Base-by-base conservation (phyloP, 2,888 invertebrate species). In the Thumatha senex region DNA sequence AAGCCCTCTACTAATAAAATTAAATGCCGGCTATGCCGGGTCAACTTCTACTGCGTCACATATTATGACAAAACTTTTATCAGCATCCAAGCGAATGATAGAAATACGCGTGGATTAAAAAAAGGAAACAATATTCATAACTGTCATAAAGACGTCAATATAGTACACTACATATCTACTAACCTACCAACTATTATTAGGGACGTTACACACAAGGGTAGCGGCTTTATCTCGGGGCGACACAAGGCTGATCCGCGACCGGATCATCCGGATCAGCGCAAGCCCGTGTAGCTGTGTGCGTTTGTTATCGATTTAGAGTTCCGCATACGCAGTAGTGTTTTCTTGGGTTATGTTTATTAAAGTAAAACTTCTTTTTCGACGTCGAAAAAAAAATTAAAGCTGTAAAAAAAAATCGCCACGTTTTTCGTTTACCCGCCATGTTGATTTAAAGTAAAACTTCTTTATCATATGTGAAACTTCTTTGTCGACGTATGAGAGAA, bases 231-330 rank as follows among this genome's bases (percentile, higher is more conserved):
- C 89, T 88, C 82, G 78, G 79, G 72, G 80, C 84, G 84, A 87
- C 90, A 88, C 88, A 85, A 80, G 80, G 82, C 78, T 89, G 84
- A 89, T 89, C 89, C 83, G 80, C 48, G 63, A 64, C 70, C 72
- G 82, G 88, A 83, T 90, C 68, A 90, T 88, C 90, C 89, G 89
- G 90, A 89, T 90, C 74, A 89, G 78, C 83, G 73, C 72, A 76
- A 81, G 78, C 78, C 76, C 74, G 63, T 75, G 66, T 65, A 67
- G 33, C 70, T 76, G 78, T 70, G 76, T 73, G 72, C 67, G 58
- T 59, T 51, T 45, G 64, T 67, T 70, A 77, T 80, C 71, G 79
- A 80, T 78, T 74, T 54, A 58, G 51, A 46, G 43, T 59, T 34
- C 51, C 62, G 67, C 68, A 70, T 53, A 49, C 41, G 35, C 24